These are phyloP conservation scores for Choloepus didactylus DNA, from an alignment of 2,797 vertebrate genomes.

Conservation along the genomic window DNA sequence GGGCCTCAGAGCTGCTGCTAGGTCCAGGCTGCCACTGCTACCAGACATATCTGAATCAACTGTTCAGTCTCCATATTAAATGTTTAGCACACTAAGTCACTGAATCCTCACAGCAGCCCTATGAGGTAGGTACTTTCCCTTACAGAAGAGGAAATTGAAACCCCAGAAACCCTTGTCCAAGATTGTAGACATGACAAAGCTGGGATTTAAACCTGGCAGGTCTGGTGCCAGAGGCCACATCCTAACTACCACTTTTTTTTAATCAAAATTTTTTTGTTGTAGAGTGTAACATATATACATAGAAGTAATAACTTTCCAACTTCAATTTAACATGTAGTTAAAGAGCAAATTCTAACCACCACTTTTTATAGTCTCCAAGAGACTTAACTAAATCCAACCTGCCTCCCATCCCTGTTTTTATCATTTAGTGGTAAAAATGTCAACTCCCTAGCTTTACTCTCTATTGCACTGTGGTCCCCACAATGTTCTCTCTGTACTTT, in stretches of 20 bases:
- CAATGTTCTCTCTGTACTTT: not conserved
- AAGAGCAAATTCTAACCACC: no score
- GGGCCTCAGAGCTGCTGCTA: not conserved
- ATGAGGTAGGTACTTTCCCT: not conserved
- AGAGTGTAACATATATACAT: no score
- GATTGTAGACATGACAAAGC: not conserved
- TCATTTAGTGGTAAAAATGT: not conserved
- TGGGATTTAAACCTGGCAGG: not conserved
- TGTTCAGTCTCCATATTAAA: not conserved
- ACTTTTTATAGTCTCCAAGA: not conserved
- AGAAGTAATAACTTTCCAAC: no score
- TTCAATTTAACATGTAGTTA: no score
- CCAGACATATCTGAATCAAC: not conserved
- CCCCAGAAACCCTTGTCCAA: not conserved
- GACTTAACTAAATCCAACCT: not conserved
- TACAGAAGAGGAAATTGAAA: not conserved
- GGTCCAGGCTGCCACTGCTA: not conserved
- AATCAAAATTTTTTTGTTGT: no score
- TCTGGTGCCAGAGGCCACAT: not conserved
- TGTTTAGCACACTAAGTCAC: not conserved
- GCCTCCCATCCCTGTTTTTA: not conserved
- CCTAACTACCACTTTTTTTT: not conserved
- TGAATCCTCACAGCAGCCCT: not conserved
- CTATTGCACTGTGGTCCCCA: not conserved
- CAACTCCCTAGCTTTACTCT: not conserved